A percentile compares a stretch with the other conserved stretches of the same genome.
These are phyloP conservation scores for Contarinia nasturtii DNA, from an alignment of 1,140 invertebrate genomes.

Conservation along the genomic window DNA sequence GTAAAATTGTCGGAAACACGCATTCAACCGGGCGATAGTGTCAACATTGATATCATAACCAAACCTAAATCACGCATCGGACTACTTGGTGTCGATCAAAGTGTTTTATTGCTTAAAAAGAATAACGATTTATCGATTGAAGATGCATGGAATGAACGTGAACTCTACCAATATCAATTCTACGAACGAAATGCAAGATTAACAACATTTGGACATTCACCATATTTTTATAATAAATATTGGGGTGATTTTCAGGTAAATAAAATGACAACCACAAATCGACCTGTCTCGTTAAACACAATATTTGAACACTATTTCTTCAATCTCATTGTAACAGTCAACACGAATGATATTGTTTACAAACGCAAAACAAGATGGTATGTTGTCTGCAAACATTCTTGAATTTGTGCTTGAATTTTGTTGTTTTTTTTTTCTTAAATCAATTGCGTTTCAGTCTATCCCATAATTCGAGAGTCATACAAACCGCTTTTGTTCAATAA, in stretches of 20 bases:
- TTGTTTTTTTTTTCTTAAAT: background rate
- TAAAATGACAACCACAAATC: too few relatives aligned
- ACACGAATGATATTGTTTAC: too few relatives aligned
- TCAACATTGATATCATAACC: conserved; percentile 51
- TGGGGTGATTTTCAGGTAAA: conserved; percentile 28
- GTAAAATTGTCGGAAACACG: background rate
- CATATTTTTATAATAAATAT: conserved; percentile 45
- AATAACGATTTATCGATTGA: conserved; percentile 34
- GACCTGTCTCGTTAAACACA: too few relatives aligned
- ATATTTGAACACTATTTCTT: too few relatives aligned
- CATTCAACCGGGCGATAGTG: conserved; percentile 40
- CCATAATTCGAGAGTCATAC: background rate
- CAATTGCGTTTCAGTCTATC: background rate
- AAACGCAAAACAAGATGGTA: too few relatives aligned
- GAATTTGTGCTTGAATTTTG: too few relatives aligned
- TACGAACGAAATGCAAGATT: background rate
- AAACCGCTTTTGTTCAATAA: background rate
- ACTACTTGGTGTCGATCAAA: conserved; percentile 70
- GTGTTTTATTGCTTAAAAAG: conserved; percentile 53
- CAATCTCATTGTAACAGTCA: too few relatives aligned
- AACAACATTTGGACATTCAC: background rate
- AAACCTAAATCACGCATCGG: conserved; percentile 73
- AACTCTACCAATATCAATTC: background rate
- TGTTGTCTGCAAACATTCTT: too few relatives aligned
- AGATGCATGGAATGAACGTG: conserved; percentile 18